Evolutionary conservation across 2,888 invertebrate species (phyloP).

Genomic region (Papilio elwesi): DNA sequence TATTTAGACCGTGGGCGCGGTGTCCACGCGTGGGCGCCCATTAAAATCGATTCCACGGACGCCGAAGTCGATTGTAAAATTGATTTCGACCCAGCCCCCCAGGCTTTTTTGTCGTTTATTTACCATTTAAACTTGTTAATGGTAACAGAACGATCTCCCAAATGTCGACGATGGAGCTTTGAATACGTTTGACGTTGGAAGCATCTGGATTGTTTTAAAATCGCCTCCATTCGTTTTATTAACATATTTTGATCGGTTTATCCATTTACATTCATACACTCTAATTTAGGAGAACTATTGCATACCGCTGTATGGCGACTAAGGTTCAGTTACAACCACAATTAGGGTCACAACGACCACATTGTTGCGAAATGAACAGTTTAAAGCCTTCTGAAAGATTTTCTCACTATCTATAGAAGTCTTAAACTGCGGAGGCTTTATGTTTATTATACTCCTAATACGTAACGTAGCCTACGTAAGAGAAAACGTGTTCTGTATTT

Average conservation of each 20-base stretch:
- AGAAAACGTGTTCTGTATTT: too few relatives aligned
- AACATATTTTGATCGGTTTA: background rate
- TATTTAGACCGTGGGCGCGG: slow-evolving; percentile 62
- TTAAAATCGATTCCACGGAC: slow-evolving; percentile 53
- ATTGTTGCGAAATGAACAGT: slow-evolving; percentile 14
- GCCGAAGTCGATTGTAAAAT: slow-evolving; percentile 31
- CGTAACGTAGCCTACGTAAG: too few relatives aligned
- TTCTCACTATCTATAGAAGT: background rate
- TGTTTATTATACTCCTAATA: background rate
- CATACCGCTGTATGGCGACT: slow-evolving; percentile 12
- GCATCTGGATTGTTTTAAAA: background rate
- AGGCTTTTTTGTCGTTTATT: slow-evolving; percentile 17
- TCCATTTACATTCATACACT: background rate
- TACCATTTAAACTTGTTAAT: slow-evolving; percentile 22
- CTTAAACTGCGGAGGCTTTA: background rate
- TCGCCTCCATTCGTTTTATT: background rate
- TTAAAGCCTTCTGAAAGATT: slow-evolving; percentile 5
- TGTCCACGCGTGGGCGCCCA: slow-evolving; percentile 53
- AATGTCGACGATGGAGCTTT: background rate
- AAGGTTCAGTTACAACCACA: slow-evolving; percentile 31
- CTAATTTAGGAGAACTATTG: background rate
- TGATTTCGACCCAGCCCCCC: slow-evolving; percentile 20
- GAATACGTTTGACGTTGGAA: background rate
- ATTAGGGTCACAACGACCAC: slow-evolving; percentile 15
- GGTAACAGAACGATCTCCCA: background rate